phyloP scores from a whole-genome alignment of 2,888 invertebrate species.

The Caenorhabditis sp. region DNA sequence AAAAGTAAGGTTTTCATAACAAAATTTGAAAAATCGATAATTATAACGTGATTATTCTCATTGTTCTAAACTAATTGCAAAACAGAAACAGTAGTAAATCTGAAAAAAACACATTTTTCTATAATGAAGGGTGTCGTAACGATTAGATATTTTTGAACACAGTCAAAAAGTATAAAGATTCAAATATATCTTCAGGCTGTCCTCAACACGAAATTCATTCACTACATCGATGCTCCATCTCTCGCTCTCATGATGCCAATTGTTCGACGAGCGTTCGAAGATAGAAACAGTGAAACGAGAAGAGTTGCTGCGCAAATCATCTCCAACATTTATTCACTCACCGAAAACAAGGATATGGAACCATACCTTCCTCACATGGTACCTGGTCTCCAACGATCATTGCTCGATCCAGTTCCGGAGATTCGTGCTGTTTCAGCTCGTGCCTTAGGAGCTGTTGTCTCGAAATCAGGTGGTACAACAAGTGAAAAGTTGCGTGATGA shows the following conservation, averaged over 20 bases:
- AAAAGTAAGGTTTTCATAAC: too few species aligned
- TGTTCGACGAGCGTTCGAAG: constrained; percentile 94
- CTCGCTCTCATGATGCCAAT: constrained; percentile 99
- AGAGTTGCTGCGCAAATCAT: constrained; percentile 99
- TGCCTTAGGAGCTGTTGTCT: constrained; percentile 75
- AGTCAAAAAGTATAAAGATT: too few species aligned
- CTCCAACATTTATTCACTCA: constrained; percentile 98
- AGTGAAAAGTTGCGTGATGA: constrained; percentile 90
- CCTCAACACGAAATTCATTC: constrained; percentile 83
- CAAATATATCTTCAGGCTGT: constrained; percentile 51
- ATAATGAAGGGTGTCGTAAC: too few species aligned
- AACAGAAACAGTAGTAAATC: too few species aligned
- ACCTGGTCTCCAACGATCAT: constrained; percentile 91
- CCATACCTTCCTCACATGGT: constrained; percentile 95
- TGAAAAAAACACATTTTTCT: too few species aligned
- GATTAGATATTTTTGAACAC: too few species aligned
- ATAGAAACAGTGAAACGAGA: constrained; percentile 94
- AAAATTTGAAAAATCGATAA: too few species aligned
- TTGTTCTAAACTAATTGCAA: too few species aligned
- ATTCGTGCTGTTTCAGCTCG: constrained; percentile 93
- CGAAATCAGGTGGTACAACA: constrained; percentile 53
- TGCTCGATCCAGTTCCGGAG: constrained; percentile 97
- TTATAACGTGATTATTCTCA: too few species aligned
- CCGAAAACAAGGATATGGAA: constrained; percentile 95
- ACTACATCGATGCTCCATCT: constrained; percentile 98